Base-by-base conservation (phyloP, 2,797 vertebrate species). In the Crenuchus spilurus region DNA sequence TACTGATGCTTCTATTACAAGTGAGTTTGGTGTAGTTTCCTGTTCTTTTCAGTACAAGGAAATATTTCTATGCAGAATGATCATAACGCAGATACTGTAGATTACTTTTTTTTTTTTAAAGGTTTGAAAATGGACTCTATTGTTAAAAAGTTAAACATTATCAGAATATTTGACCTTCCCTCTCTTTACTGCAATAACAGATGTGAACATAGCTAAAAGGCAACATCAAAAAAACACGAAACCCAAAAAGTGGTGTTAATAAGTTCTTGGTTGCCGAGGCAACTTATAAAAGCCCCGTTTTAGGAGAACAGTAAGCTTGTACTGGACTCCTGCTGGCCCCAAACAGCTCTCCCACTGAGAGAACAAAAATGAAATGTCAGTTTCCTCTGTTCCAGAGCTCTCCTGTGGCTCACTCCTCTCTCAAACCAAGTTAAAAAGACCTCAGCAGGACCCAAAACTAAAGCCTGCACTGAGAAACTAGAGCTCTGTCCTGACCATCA, bases 341-440 rank as follows among this genome's bases (percentile, higher is more conserved):
- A 61, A 14, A 62, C 41, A 35, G 49, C 64, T 68, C 72, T 57
- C 76, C 79, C 62, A 44, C 76, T n/a, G 72, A 74, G 77, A 26
- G 33, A 22, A n/a, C n/a, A 46, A 60, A 81, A 68, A 77, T 72
- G 57, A 76, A 80, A 80, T 26, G 72, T 49, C 74, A 67, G 63
- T 58, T 67, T 75, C 5, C 60, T 31, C 54, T 42, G 57, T 62
- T 58, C 44, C 22, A 57, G 51, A 65, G 55, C 52, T 16, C 20
- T 62, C 20, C 70, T 41, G 9, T 48, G 71, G 30, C 31, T 74
- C 26, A 61, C 54, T 61, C 58, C n/a, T 42, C 55, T 54, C 20
- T 37, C 11, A 44, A 1, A 20, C 4, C n/a, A n/a, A 33, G 31
- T 9, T 16, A 37, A 46, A 67, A 63, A 39, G 52, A 66, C 48